Percentiles rank a stretch among this genome's conserved stretches.
Evolutionary conservation across 2,113 vertebrate genomes (phyloP).

Genomic region (Rhinopomastus cyanomelas): DNA sequence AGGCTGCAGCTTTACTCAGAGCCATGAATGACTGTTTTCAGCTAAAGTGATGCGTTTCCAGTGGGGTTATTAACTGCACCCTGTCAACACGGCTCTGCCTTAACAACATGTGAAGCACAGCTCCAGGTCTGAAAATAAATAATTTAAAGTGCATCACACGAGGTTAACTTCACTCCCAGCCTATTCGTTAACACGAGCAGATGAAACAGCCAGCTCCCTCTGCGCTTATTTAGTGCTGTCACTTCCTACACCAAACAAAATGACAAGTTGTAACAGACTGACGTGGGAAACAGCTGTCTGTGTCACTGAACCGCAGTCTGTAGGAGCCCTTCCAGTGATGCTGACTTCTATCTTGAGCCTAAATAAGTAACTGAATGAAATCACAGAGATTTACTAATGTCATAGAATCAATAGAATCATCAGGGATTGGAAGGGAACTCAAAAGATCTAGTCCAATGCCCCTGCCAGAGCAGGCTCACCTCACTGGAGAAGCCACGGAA

Average conservation of each 20-base stretch:
- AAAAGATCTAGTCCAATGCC: too few relatives aligned
- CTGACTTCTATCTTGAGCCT: not conserved
- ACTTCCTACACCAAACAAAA: slow-evolving; percentile 24
- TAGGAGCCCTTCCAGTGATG: not conserved
- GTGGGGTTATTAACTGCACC: slow-evolving; percentile 4
- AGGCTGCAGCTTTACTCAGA: not conserved
- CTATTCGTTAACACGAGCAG: not conserved
- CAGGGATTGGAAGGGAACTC: too few relatives aligned
- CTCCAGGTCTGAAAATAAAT: slow-evolving; percentile 46
- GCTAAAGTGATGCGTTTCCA: slow-evolving; percentile 26
- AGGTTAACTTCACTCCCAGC: slow-evolving; percentile 36
- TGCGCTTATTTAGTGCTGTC: slow-evolving; percentile 44
- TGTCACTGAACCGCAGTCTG: not conserved
- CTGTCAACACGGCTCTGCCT: slow-evolving; percentile 26
- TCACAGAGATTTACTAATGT: not conserved
- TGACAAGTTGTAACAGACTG: slow-evolving; percentile 40
- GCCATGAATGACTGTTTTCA: not conserved
- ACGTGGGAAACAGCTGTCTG: slow-evolving; percentile 1
- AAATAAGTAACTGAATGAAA: not conserved
- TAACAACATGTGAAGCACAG: slow-evolving; percentile 13
- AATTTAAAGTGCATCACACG: slow-evolving; percentile 36
- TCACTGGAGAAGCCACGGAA: too few relatives aligned
- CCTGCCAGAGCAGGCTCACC: too few relatives aligned
- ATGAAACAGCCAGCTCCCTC: not conserved
- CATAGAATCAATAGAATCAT: not conserved